Base-by-base conservation (phyloP, 2,888 invertebrate genomes). In the Ophioninae sp. region DNA sequence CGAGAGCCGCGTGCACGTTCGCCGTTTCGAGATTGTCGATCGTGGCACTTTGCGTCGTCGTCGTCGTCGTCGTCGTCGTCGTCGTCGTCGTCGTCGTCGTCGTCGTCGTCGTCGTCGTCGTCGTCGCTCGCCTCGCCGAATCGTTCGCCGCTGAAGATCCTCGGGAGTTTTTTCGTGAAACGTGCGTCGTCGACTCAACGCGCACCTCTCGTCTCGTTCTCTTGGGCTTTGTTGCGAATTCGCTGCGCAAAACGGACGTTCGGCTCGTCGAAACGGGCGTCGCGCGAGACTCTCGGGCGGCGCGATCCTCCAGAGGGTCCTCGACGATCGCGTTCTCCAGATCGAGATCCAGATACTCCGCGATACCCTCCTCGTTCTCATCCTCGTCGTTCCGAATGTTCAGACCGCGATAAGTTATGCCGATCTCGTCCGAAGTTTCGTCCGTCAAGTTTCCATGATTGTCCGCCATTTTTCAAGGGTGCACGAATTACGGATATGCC, bases 271-370 rank as follows among this genome's bases (percentile, higher is more conserved):
- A 51, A 17, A 20, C 6, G 20, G 37, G 10, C 10, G 41, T 39
- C 13, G 39, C 2, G 0, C 20, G 17, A 22, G 65, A 20, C 22
- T n/a, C 72, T n/a, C 75, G 65, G 1, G 74, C 22, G 51, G 30
- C 61, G 63, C 83, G 84, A 68, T 83, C 82, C 59, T 82, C 71
- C 71, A 7, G 77, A 5, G 76, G 22, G 67, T 84, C 83, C 5
- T 78, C 69, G 17, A 83, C 63, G 30, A 59, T 73, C 10, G 80
- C 83, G 8, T 82, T 76, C 17, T 86, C 86, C 72, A 86, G 68
- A 51, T 87, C 86, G 6, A 86, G 79, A 61, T 87, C 87, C 8
- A 87, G 79, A 76, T 86, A 87, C 69, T 87, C 86, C 20, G 82
- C 79, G 13, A 81, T 76, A 20, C 51, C 85, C 41, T 85, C 83